Evolutionary conservation across 2,888 invertebrate species (phyloP), one percentile per base, ranked within the genome.

Genomic region (Rhagium mordax): DNA sequence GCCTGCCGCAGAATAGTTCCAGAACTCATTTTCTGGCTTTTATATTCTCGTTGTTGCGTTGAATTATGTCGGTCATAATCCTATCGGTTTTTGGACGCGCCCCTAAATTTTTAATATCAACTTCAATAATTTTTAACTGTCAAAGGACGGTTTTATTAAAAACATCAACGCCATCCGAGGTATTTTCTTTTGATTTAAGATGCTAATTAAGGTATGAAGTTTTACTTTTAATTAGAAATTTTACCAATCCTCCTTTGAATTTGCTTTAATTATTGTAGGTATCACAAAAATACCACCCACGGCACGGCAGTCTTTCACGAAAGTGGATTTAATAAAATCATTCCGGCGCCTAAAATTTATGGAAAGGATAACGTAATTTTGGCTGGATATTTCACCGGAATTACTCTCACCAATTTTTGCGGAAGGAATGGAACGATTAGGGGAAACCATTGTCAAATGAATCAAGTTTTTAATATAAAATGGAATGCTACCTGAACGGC

Each of bases 51-150:
- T 67, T 57, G 24, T 24, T 16, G 4, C 21, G 21, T 66, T 41
- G 41, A 71, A 74, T 71, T 70, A 66, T 64, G 64, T 21, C 47
- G 60, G 47, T 57, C 60, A 47, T 74, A 64, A 74, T 68, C 48
- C 69, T 70, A 74, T 47, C 53, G 59, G 48, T 71, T 71, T 65
- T 48, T 47, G 16, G 27, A 51, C 48, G 59, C 59, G 16, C 53
- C 47, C 67, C 47, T 10, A 71, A 57, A 71, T 73, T 73, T 75
- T 75, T 75, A 75, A 75, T 75, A 75, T 75, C 65, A 64, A 48
- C 67, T 41, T 62, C 53, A 68, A 73, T 75, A 75, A 73, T 73
- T 75, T 69, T 48, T 65, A 47, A 59, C 62, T 65, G 70, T 70
- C 71, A 71, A 71, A 71, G 71, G 75, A 29, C 21, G 57, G 41